These are phyloP conservation scores for Odocoileus virginianus DNA, from an alignment of 2,113 vertebrate species.

Conservation along the genomic window DNA sequence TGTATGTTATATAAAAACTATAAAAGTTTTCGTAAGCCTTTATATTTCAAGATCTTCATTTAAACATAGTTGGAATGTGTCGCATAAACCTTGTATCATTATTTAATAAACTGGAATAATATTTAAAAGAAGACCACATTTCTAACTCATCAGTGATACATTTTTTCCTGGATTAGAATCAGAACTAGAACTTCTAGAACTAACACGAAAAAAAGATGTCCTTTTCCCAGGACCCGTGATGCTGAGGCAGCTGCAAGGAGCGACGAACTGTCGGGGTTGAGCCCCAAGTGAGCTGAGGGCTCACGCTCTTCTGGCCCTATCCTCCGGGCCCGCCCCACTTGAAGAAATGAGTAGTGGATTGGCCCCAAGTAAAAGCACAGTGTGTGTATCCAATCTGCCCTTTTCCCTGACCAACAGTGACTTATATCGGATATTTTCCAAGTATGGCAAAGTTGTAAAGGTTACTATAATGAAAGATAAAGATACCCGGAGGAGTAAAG, in stretches of 20 bases:
- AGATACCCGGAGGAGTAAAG: too few relatives aligned
- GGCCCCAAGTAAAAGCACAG: constrained; percentile 98
- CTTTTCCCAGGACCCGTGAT: background rate
- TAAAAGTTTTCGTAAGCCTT: constrained; percentile 39
- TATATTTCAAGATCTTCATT: constrained; percentile 51
- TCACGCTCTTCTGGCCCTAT: background rate
- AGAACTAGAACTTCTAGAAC: background rate
- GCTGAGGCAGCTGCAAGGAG: background rate
- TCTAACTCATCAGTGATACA: background rate
- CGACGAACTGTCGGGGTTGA: background rate
- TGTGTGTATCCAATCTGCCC: constrained; percentile 96
- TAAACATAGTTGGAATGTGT: constrained; percentile 39
- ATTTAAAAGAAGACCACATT: background rate
- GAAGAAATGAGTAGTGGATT: constrained; percentile 94
- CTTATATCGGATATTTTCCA: constrained; percentile 83
- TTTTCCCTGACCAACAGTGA: constrained; percentile 98
- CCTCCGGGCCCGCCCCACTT: background rate
- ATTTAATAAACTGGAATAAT: constrained; percentile 69
- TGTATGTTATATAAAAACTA: constrained; percentile 10
- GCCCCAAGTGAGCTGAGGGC: background rate
- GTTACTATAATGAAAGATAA: too few relatives aligned
- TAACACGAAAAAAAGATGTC: background rate
- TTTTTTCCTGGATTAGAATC: background rate
- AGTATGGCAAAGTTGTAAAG: too few relatives aligned
- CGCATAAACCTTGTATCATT: constrained; percentile 26